Evolutionary conservation across 1,140 invertebrate genomes (phyloP).

Genomic region (Cydia pomonella): DNA sequence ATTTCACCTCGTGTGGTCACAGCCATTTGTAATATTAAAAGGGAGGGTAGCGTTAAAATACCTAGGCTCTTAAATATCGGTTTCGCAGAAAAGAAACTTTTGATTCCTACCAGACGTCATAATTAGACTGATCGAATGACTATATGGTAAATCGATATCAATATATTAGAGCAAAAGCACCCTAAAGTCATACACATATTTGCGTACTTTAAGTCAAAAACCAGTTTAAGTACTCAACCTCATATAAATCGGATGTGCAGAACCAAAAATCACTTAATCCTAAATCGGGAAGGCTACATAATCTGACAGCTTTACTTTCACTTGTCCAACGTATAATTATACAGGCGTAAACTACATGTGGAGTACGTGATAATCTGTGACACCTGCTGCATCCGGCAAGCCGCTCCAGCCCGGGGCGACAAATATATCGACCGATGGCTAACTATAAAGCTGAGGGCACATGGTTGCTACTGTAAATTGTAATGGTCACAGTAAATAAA

Average conservation of each 20-base stretch:
- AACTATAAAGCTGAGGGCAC: slow-evolving; percentile 13
- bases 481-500: not conserved
- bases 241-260: slow-evolving; percentile 15
- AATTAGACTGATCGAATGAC: not conserved
- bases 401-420: not conserved
- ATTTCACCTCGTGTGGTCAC: no score
- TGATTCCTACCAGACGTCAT: not conserved
- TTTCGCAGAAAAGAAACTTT: no score
- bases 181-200: not conserved
- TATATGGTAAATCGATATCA: not conserved
- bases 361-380: slow-evolving; percentile 52
- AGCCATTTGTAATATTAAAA: no score
- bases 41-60: no score
- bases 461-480: no score
- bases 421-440: slow-evolving; percentile 1
- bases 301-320: slow-evolving; percentile 53
- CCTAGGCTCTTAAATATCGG: no score
- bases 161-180: no score
- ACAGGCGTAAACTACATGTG: slow-evolving; percentile 43
- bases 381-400: slow-evolving; percentile 45
- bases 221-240: slow-evolving; percentile 13
- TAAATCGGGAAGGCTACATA: slow-evolving; percentile 33
- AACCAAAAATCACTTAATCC: slow-evolving; percentile 38
- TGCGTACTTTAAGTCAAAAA: not conserved
- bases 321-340: slow-evolving; percentile 57